phyloP scores from a whole-genome alignment of 2,113 vertebrate genomes.

The Mesembrinibis cayennensis region DNA sequence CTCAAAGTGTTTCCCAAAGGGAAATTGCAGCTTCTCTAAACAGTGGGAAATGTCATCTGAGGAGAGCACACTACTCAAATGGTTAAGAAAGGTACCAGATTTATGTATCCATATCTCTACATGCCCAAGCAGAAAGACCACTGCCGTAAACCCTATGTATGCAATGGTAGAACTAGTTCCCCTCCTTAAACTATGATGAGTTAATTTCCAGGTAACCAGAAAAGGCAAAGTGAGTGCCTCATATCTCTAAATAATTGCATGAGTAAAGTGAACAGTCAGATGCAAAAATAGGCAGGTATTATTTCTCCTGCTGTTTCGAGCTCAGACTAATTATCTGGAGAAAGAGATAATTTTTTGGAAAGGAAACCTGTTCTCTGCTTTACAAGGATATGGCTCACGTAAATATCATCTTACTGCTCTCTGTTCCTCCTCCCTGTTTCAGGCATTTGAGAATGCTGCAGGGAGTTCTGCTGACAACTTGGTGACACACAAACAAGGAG shows the following conservation, averaged over 20 bases:
- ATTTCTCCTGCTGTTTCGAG: background rate
- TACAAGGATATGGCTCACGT: background rate
- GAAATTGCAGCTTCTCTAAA: background rate
- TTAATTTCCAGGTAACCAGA: background rate
- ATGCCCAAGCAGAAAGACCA: background rate
- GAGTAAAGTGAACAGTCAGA: background rate
- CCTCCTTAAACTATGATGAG: background rate
- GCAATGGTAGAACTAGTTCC: background rate
- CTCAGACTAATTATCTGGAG: background rate
- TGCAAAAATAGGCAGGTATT: background rate
- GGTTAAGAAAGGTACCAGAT: background rate
- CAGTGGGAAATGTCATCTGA: background rate
- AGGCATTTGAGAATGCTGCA: background rate
- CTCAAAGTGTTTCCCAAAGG: background rate
- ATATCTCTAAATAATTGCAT: background rate
- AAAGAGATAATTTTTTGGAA: background rate
- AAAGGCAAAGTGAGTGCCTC: background rate
- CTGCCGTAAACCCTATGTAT: background rate
- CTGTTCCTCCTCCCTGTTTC: background rate
- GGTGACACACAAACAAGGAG: background rate
- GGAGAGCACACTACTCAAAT: background rate
- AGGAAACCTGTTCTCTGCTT: background rate
- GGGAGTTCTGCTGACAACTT: background rate
- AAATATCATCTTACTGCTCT: background rate
- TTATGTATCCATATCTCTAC: background rate